These are phyloP conservation scores for Avahi laniger DNA, from an alignment of 2,797 vertebrate species.

Conservation along the genomic window DNA sequence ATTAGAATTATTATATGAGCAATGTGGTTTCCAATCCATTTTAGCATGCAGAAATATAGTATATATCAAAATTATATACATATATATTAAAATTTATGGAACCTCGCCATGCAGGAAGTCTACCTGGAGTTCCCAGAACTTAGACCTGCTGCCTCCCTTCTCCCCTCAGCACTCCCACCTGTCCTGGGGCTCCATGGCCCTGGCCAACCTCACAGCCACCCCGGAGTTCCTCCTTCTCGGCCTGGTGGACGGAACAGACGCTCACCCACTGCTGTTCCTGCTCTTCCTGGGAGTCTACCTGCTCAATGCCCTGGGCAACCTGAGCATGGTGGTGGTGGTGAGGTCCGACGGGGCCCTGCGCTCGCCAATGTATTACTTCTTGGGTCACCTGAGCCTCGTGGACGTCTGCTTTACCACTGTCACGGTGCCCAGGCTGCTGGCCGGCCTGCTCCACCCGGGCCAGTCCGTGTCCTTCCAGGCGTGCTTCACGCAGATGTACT, in stretches of 20 bases:
- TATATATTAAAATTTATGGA: background rate
- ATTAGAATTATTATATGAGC: background rate
- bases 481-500: conserved; percentile 78
- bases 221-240: conserved; percentile 69
- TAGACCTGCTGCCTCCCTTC: background rate
- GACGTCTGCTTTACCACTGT: conserved; percentile 76
- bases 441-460: conserved; percentile 38
- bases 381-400: conserved; percentile 77
- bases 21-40: background rate
- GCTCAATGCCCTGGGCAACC: conserved; percentile 71
- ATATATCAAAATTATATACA: background rate
- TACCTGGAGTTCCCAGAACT: background rate
- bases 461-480: conserved; percentile 62
- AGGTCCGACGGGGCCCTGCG: conserved; percentile 51
- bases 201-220: background rate
- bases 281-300: conserved; percentile 72
- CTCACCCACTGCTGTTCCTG: conserved; percentile 61
- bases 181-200: background rate
- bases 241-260: conserved; percentile 13
- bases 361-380: conserved; percentile 80
- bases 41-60: background rate
- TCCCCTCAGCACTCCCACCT: background rate
- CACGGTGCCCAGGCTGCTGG: conserved; percentile 75
- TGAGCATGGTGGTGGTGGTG: conserved; percentile 75
- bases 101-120: background rate